Evolutionary conservation across 2,113 vertebrate species (phyloP).

Genomic region (Apodemus speciosus): DNA sequence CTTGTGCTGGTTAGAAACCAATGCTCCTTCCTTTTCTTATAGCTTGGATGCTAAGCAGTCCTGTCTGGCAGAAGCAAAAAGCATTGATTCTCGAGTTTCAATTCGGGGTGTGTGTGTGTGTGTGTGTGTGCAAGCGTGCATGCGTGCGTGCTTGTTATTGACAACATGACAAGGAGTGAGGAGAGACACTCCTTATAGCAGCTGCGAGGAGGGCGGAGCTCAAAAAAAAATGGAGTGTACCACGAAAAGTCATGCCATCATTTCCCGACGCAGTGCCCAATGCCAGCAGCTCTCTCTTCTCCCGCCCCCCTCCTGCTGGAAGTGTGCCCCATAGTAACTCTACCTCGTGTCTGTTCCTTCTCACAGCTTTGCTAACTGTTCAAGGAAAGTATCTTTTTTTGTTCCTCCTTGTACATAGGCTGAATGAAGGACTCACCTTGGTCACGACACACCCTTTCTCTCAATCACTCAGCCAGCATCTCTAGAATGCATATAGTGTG

Average conservation of each 20-base stretch:
- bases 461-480: constrained; percentile 17
- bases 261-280: not conserved
- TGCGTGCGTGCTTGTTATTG: not conserved
- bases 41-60: not conserved
- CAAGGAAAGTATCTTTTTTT: not conserved
- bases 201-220: not conserved
- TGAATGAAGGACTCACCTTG: constrained; percentile 12
- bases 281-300: not conserved
- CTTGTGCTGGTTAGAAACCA: constrained; percentile 8
- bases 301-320: not conserved
- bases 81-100: not conserved
- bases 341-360: not conserved
- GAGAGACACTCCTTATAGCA: not conserved
- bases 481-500: not conserved
- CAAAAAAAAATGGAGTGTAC: not conserved
- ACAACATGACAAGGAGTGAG: not conserved
- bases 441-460: not conserved
- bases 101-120: not conserved
- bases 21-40: not conserved
- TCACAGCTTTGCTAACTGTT: not conserved
- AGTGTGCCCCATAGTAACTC: not conserved
- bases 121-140: not conserved
- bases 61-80: not conserved
- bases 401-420: not conserved
- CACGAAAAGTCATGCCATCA: not conserved